phyloP scores from a whole-genome alignment of 2,113 vertebrate species.

The Anarhynchus alexandrinus region DNA sequence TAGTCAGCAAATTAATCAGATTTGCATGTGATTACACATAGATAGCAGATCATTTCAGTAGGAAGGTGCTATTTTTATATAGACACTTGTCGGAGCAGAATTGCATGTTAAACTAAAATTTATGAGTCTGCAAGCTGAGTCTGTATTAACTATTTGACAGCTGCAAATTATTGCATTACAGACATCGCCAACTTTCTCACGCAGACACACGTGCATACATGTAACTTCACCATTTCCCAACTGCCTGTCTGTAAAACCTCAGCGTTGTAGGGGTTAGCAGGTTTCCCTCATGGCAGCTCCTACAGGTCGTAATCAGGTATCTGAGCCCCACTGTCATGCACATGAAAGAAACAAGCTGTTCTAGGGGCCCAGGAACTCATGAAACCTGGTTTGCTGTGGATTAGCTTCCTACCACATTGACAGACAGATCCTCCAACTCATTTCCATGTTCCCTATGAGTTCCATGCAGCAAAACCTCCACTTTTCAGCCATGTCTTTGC shows the following conservation, averaged over 20 bases:
- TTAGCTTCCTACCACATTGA: background rate
- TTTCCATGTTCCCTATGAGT: background rate
- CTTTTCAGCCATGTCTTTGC: background rate
- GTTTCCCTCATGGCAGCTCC: background rate
- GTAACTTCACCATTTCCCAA: background rate
- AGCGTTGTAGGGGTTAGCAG: background rate
- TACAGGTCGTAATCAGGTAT: background rate
- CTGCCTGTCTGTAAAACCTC: background rate
- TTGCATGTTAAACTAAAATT: conserved; percentile 16
- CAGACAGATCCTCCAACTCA: background rate
- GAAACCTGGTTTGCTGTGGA: background rate
- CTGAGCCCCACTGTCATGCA: background rate
- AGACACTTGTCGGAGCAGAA: conserved; percentile 11
- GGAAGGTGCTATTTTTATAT: conserved; percentile 62
- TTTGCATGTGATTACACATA: conserved; percentile 54
- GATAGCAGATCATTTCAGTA: conserved; percentile 45
- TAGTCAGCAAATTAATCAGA: conserved; percentile 62
- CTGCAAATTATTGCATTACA: background rate
- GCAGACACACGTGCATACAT: background rate
- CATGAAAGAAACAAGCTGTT: background rate
- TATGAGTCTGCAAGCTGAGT: background rate
- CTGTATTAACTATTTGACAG: conserved; percentile 33
- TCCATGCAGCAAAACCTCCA: background rate
- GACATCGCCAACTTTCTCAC: background rate
- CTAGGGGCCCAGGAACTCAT: background rate